A percentile compares a stretch with the other conserved stretches of the same genome.
phyloP scores from a whole-genome alignment of 2,113 vertebrate genomes.

The Scomber japonicus region DNA sequence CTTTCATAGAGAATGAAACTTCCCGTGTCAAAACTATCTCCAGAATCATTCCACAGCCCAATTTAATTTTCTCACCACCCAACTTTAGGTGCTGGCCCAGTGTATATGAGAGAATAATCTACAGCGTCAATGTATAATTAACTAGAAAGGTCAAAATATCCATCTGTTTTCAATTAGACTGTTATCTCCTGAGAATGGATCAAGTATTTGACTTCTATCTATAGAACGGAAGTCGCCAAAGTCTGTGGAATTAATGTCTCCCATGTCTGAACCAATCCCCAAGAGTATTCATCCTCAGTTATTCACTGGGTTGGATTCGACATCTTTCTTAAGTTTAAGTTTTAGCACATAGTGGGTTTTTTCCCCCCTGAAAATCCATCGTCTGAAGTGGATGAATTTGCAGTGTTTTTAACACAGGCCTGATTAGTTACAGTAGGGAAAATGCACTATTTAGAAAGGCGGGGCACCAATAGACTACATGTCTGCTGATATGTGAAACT shows the following conservation, averaged over 20 bases:
- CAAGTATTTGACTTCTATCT: constrained; percentile 46
- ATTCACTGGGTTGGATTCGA: constrained; percentile 37
- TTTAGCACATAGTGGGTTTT: background rate
- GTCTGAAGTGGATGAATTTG: background rate
- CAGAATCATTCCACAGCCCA: constrained; percentile 9
- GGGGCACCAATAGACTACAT: background rate
- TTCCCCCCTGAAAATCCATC: background rate
- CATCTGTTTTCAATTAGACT: constrained; percentile 69
- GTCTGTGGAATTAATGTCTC: constrained; percentile 58
- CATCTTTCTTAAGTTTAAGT: constrained; percentile 7
- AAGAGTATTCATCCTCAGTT: constrained; percentile 27
- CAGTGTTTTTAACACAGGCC: too few relatives aligned
- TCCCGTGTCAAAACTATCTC: constrained; percentile 18
- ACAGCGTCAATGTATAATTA: constrained; percentile 67
- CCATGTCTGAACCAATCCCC: constrained; percentile 40
- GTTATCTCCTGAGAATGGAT: constrained; percentile 54
- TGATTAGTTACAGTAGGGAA: background rate
- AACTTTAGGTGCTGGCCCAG: constrained; percentile 14
- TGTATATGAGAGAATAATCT: constrained; percentile 53
- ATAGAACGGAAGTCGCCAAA: constrained; percentile 35
- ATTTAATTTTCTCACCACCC: constrained; percentile 48
- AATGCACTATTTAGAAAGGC: background rate
- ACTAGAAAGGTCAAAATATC: constrained; percentile 68
- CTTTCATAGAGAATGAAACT: constrained; percentile 39
- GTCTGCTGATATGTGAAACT: background rate